Base-by-base conservation (phyloP, 2,888 invertebrate species). In the Lobophora halterata region DNA sequence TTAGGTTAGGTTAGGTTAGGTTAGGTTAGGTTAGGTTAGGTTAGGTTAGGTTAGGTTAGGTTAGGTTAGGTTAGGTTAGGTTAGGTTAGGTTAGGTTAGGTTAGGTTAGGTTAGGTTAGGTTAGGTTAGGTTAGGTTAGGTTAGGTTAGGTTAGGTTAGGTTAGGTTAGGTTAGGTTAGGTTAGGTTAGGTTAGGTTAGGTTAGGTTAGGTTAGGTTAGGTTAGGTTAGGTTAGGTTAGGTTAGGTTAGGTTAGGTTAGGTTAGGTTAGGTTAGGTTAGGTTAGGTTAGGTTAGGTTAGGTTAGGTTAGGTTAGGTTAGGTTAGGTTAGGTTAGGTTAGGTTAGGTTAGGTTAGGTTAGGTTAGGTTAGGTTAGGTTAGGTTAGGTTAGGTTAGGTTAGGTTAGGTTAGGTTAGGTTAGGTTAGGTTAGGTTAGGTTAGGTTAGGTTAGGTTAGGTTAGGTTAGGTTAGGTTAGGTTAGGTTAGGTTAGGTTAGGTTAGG, bases 1-100 rank as follows among this genome's bases (percentile, higher is more conserved):
- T 43, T 43, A 43, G 42, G 42, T 43, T 43, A 43, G 42, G 42
- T 43, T 43, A 43, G 42, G 42, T 37, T 36, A 37, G 42, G 40
- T 33, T 40, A 39, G 32, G 33, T 32, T 33, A 28, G 28, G 28
- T 30, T 25, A 30, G 35, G 41, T 30, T 30, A 41, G 34, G 40
- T 30, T 34, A 30, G 34, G 29, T 29, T 29, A 40, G 40, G 28
- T 40, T 33, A 29, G 33, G 33, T 28, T 28, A 24, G 28, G 32
- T 33, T 33, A 32, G 33, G 29, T 29, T 40, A 33, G 30, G 30
- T 30, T 30, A 35, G 31, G 35, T 35, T 35, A 38, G 34, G 34
- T 34, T 34, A 34, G 34, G 34, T 36, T 36, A 29, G 42, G 30
- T 30, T 30, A 30, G 30, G 30, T 30, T 30, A 30, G 30, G 30